Conservation (phyloP, 2,888 invertebrate genomes). For the Drosophila histrio region DNA sequence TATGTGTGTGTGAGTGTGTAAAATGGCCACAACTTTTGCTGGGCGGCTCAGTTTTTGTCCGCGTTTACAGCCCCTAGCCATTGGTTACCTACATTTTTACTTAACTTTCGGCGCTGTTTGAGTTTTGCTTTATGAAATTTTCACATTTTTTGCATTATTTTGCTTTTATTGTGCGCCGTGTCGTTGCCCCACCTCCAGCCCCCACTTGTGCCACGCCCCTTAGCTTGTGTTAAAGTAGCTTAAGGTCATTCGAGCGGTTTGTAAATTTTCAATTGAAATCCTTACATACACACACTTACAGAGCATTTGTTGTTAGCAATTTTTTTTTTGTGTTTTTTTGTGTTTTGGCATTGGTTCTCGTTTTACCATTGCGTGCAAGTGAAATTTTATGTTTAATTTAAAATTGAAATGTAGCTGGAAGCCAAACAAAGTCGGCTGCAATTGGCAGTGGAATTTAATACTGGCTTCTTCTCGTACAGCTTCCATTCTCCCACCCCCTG, state of each 20-base stretch:
- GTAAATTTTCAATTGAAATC: slow-evolving; percentile 71
- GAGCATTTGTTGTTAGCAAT: neutral
- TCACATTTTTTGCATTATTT: slow-evolving; percentile 52
- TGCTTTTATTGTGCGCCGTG: slow-evolving; percentile 44
- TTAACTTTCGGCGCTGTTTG: slow-evolving; percentile 67
- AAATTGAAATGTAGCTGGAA: slow-evolving; percentile 66
- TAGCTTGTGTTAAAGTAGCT: slow-evolving; percentile 59
- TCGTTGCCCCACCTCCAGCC: slow-evolving; percentile 6
- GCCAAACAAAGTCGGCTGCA: slow-evolving; percentile 61
- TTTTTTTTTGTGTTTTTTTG: slow-evolving; percentile 7
- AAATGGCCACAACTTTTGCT: slow-evolving; percentile 35
- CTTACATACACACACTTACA: slow-evolving; percentile 27
- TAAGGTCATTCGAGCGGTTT: slow-evolving; percentile 70
- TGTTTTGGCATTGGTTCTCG: slow-evolving; percentile 21
- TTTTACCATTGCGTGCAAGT: slow-evolving; percentile 53
- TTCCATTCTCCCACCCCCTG: neutral
- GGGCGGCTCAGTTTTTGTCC: slow-evolving; percentile 39
- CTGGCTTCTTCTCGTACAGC: slow-evolving; percentile 20
- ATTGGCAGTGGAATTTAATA: slow-evolving; percentile 65
- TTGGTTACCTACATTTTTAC: slow-evolving; percentile 72
- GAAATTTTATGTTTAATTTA: slow-evolving; percentile 64
- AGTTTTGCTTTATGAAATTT: slow-evolving; percentile 72
- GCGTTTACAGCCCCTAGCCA: slow-evolving; percentile 40
- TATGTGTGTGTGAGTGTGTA: slow-evolving; percentile 6
- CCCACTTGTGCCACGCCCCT: slow-evolving; percentile 8